Percentiles rank a stretch among this genome's conserved stretches.
phyloP scores from a whole-genome alignment of 1,140 invertebrate species.

The Chionoecetes opilio region DNA sequence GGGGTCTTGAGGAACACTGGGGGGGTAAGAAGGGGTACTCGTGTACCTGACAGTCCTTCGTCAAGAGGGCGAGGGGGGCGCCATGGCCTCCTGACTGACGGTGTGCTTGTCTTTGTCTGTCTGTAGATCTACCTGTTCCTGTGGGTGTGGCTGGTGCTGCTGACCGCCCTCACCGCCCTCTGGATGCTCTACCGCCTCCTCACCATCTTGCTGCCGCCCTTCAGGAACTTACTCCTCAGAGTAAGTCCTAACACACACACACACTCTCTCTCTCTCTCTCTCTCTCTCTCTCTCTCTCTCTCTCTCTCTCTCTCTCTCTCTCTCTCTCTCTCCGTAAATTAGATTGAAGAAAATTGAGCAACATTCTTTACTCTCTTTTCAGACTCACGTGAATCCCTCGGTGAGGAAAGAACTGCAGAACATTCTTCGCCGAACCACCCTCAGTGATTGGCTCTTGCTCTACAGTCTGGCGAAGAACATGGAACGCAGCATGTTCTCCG shows the following conservation, averaged over 20 bases:
- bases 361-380: not conserved
- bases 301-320: too few relatives aligned
- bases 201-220: slow-evolving; percentile 59
- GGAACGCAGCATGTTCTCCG: slow-evolving; percentile 80
- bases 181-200: slow-evolving; percentile 63
- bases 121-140: slow-evolving; percentile 67
- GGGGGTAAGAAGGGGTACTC: too few relatives aligned
- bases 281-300: too few relatives aligned
- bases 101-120: not conserved
- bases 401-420: not conserved
- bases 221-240: slow-evolving; percentile 58
- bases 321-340: too few relatives aligned
- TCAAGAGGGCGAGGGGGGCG: too few relatives aligned
- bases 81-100: too few relatives aligned
- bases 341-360: too few relatives aligned
- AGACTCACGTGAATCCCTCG: not conserved
- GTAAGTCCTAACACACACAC: not conserved
- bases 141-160: slow-evolving; percentile 69
- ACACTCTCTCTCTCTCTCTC: not conserved
- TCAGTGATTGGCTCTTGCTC: slow-evolving; percentile 83
- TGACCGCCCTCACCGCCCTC: slow-evolving; percentile 43
- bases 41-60: too few relatives aligned
- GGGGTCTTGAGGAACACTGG: too few relatives aligned
- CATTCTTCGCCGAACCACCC: not conserved
- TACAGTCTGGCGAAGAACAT: slow-evolving; percentile 80